A percentile compares a stretch with the other conserved stretches of the same genome.
Evolutionary conservation across 2,888 invertebrate species (phyloP).

Genomic region (Drosophila cracens): DNA sequence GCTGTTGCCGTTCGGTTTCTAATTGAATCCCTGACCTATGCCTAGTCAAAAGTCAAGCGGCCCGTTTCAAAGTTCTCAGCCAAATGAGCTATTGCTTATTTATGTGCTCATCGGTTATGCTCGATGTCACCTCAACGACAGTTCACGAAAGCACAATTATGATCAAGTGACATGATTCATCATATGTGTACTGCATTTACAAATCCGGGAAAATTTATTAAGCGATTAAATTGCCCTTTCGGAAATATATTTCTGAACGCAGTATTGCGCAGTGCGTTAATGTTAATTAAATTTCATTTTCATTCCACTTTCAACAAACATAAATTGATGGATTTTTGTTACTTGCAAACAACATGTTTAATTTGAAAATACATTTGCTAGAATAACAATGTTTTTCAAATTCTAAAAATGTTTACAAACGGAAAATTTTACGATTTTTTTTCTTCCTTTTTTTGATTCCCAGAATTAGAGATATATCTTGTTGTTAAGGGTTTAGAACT

Average conservation of each 20-base stretch:
- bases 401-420: neutral
- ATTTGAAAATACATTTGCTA: neutral
- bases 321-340: neutral
- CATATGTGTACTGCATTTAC: neutral
- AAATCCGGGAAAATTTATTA: neutral
- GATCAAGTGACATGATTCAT: slow-evolving; percentile 38
- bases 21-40: slow-evolving; percentile 75
- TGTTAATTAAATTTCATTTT: neutral
- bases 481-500: neutral
- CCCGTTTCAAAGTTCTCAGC: slow-evolving; percentile 11
- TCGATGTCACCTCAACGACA: slow-evolving; percentile 17
- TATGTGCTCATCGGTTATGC: slow-evolving; percentile 4
- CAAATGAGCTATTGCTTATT: neutral
- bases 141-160: slow-evolving; percentile 35
- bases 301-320: neutral
- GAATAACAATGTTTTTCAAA: neutral
- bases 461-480: neutral
- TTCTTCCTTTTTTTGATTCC: neutral
- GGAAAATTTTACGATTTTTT: neutral
- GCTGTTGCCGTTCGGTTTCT: slow-evolving; percentile 36
- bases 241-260: neutral
- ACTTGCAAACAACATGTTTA: neutral
- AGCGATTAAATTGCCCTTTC: neutral
- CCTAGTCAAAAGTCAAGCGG: slow-evolving; percentile 48
- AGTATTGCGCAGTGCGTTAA: slow-evolving; percentile 4